Percentiles rank a stretch among this genome's conserved stretches.
These are phyloP conservation scores for Serrognathus titanus DNA, from an alignment of 2,888 invertebrate genomes.

Conservation along the genomic window DNA sequence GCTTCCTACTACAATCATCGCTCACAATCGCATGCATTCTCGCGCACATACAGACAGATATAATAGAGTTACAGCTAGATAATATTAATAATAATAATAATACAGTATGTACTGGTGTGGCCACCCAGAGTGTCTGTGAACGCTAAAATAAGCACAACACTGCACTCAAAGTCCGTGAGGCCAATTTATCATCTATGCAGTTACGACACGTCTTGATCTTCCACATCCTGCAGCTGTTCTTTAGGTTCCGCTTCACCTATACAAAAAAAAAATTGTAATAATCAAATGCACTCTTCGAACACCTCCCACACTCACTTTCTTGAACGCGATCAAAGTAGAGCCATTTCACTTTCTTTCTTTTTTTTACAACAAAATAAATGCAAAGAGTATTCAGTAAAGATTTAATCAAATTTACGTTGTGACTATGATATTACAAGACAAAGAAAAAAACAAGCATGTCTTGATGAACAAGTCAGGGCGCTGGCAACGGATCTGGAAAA, in stretches of 20 bases:
- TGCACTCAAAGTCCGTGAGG: constrained; percentile 19
- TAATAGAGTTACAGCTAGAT: constrained; percentile 30
- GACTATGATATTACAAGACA: too few species aligned
- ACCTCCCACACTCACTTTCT: too few species aligned
- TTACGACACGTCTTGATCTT: constrained; percentile 96
- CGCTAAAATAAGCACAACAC: constrained; percentile 14
- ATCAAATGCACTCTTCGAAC: too few species aligned
- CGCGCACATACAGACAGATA: constrained; percentile 24
- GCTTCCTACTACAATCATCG: neutral
- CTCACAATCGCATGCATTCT: constrained; percentile 11
- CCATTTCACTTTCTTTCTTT: too few species aligned
- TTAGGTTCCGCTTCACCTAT: constrained; percentile 86
- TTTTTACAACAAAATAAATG: too few species aligned
- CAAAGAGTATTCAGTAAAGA: too few species aligned
- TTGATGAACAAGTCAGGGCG: too few species aligned
- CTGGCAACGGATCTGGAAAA: too few species aligned
- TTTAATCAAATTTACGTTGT: too few species aligned
- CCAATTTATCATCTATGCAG: constrained; percentile 27
- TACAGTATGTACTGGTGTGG: constrained; percentile 45
- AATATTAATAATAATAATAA: constrained; percentile 44
- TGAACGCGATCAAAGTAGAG: too few species aligned
- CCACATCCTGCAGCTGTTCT: constrained; percentile 88
- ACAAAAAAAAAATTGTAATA: constrained; percentile 36
- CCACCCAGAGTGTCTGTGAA: constrained; percentile 16
- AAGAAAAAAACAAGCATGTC: too few species aligned